Conservation (phyloP, 2,888 invertebrate genomes). For the Lamproptera curius region DNA sequence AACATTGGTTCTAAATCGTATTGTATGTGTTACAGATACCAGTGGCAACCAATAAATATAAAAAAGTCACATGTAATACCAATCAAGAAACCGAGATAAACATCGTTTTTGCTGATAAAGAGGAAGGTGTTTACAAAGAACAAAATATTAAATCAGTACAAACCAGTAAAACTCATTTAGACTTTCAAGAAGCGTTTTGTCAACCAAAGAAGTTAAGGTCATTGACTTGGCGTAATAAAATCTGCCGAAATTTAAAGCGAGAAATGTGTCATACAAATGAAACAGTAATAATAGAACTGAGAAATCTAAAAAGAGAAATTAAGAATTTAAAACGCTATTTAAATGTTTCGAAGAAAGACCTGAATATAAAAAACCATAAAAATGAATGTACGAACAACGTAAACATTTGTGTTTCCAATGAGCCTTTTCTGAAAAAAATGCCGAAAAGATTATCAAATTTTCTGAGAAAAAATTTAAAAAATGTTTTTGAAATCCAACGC, state of each 20-base stretch:
- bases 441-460: not conserved
- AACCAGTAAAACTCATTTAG: slow-evolving; percentile 5
- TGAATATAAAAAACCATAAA: slow-evolving; percentile 5
- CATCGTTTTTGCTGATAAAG: not conserved
- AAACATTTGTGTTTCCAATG: not conserved
- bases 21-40: slow-evolving; percentile 6
- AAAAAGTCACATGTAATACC: not conserved
- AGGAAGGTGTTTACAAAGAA: not conserved
- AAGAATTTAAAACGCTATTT: slow-evolving; percentile 2
- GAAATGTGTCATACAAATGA: not conserved
- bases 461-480: slow-evolving; percentile 7
- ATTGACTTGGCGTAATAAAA: not conserved
- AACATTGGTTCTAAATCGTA: too few species aligned
- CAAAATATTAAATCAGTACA: slow-evolving; percentile 3
- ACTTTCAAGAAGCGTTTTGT: not conserved
- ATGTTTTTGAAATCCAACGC: not conserved
- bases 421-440: not conserved
- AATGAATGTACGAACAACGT: not conserved
- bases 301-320: slow-evolving; percentile 4
- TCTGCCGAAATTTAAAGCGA: slow-evolving; percentile 1
- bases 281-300: not conserved
- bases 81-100: not conserved
- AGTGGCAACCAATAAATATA: not conserved
- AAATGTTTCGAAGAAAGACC: slow-evolving; percentile 1
- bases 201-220: not conserved